A percentile compares a stretch with the other conserved stretches of the same genome.
Conservation (phyloP, 37 sponge, comb jelly and placozoan species). For the Aplysina aerophoba region DNA sequence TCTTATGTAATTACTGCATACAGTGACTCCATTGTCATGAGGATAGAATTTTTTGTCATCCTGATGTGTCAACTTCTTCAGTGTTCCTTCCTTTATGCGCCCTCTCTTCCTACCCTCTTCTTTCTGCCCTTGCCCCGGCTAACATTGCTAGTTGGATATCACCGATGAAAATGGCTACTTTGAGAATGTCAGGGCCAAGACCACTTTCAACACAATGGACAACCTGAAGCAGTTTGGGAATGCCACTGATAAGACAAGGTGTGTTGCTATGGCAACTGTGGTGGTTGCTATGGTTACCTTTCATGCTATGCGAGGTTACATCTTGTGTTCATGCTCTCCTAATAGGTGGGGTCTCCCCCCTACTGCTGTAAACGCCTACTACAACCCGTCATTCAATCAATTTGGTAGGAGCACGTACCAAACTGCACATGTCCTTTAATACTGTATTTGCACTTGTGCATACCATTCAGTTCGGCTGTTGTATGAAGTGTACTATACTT, state of each 20-base stretch:
- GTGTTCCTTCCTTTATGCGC: no score
- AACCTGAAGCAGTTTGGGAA: background rate
- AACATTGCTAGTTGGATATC: background rate
- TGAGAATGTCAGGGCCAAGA: background rate
- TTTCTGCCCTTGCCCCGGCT: background rate
- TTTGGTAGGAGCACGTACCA: conserved; percentile 29
- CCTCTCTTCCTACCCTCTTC: no score
- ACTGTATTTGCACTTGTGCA: no score
- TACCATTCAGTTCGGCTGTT: no score
- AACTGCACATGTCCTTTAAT: no score
- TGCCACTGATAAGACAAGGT: conserved; percentile 43
- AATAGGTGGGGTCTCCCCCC: conserved; percentile 67
- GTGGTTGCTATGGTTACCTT: no score
- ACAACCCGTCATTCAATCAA: conserved; percentile 58
- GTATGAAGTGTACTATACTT: background rate
- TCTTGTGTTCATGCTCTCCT: no score
- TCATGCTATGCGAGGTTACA: no score
- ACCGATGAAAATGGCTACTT: conserved; percentile 3
- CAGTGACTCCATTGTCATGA: no score
- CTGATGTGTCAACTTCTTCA: no score
- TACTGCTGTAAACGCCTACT: conserved; percentile 74
- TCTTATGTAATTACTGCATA: no score
- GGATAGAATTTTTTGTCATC: no score
- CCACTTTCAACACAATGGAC: background rate
- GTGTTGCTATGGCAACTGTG: background rate